Conservation (phyloP, 2,888 invertebrate species). For the Geotrupes spiniger region DNA sequence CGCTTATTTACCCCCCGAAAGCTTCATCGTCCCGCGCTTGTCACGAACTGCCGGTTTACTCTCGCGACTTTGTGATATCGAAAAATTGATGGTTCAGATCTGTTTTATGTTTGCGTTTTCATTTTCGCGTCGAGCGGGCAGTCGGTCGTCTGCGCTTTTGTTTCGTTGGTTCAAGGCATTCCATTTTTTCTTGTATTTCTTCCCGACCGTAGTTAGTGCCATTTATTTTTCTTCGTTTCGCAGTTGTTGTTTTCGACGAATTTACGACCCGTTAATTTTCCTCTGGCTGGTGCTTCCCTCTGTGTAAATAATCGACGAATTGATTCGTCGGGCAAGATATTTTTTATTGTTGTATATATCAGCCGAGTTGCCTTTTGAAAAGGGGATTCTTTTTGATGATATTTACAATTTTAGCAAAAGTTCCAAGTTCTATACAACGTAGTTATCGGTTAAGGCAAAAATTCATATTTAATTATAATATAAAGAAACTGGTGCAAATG, state of each 20-base stretch:
- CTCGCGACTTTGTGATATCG: constrained; percentile 4
- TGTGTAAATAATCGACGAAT: not conserved
- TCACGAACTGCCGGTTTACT: not conserved
- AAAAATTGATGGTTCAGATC: constrained; percentile 15
- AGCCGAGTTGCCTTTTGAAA: constrained; percentile 18
- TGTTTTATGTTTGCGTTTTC: too few species aligned
- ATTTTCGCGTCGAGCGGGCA: too few species aligned
- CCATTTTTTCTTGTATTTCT: constrained; percentile 12
- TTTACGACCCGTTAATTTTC: not conserved
- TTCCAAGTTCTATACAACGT: constrained; percentile 10
- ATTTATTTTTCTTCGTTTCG: constrained; percentile 12
- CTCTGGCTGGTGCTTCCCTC: too few species aligned
- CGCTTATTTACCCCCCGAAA: not conserved
- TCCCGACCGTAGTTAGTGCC: constrained; percentile 21
- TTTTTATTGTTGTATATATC: constrained; percentile 13
- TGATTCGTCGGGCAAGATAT: constrained; percentile 10
- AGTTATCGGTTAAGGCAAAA: constrained; percentile 12
- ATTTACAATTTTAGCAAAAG: constrained; percentile 14
- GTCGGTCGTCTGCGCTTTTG: too few species aligned
- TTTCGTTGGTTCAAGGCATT: constrained; percentile 15
- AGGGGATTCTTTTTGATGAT: constrained; percentile 16
- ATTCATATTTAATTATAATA: constrained; percentile 7
- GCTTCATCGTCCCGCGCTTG: not conserved
- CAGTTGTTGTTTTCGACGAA: not conserved
- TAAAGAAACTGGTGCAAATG: constrained; percentile 18